A percentile compares a stretch with the other conserved stretches of the same genome.
Evolutionary conservation across 1,140 invertebrate species (phyloP).

Genomic region (Camponotus vicinus): DNA sequence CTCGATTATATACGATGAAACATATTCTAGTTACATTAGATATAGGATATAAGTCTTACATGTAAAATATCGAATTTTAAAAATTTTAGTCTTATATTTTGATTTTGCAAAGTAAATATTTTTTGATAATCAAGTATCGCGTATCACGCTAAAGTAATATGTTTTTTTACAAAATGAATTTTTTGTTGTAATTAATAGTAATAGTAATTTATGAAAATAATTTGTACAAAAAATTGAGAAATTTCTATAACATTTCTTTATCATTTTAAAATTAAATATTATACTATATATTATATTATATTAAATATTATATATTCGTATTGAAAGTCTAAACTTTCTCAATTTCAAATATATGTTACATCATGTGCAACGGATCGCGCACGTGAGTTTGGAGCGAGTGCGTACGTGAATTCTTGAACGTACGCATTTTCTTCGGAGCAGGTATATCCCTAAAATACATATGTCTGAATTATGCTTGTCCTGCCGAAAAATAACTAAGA

Average conservation of each 20-base stretch:
- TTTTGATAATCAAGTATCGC: slow-evolving; percentile 1
- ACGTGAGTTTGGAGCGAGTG: background rate
- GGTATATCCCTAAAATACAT: background rate
- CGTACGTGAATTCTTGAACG: slow-evolving; percentile 4
- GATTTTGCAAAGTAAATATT: slow-evolving; percentile 1
- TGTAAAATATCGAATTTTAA: background rate
- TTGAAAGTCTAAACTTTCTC: background rate
- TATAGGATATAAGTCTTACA: background rate
- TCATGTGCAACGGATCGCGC: background rate
- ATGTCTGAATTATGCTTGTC: background rate
- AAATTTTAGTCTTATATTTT: background rate
- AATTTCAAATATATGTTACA: background rate
- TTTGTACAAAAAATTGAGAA: background rate
- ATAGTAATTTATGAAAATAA: background rate
- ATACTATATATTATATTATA: background rate
- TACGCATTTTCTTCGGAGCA: background rate
- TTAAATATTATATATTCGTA: too few relatives aligned
- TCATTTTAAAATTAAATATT: background rate
- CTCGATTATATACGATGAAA: slow-evolving; percentile 2
- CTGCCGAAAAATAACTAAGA: background rate
- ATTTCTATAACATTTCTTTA: background rate
- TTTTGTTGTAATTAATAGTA: background rate
- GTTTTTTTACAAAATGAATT: background rate
- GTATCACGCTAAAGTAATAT: background rate
- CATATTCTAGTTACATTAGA: background rate